Conservation (phyloP, 1,140 invertebrate genomes). For the Aricia agestis region DNA sequence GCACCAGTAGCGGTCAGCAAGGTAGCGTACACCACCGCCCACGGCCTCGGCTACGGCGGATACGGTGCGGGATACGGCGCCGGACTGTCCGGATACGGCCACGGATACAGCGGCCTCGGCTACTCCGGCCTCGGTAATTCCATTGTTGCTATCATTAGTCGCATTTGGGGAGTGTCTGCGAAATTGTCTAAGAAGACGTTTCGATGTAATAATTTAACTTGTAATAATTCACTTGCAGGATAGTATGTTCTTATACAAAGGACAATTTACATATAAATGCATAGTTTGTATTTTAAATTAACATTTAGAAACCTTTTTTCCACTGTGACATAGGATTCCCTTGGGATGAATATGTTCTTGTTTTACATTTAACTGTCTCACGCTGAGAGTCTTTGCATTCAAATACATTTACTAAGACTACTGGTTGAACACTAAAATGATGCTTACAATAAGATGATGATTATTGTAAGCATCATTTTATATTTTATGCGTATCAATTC, state of each 20-base stretch:
- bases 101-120: constrained; percentile 42
- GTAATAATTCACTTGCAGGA: too few species aligned
- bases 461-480: too few species aligned
- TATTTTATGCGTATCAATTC: too few species aligned
- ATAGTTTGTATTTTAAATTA: neutral
- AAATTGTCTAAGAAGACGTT: too few species aligned
- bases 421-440: too few species aligned
- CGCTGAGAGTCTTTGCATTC: neutral
- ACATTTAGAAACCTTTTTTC: neutral
- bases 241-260: neutral
- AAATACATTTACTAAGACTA: too few species aligned
- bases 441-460: too few species aligned
- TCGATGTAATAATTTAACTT: too few species aligned
- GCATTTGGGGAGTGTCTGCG: neutral
- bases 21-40: constrained; percentile 47
- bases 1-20: constrained; percentile 58
- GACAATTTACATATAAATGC: neutral
- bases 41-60: constrained; percentile 41
- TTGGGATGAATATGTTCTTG: neutral
- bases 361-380: neutral
- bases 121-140: constrained; percentile 36
- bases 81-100: constrained; percentile 33
- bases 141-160: neutral
- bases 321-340: neutral
- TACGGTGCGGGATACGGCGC: constrained; percentile 35